phyloP scores from a whole-genome alignment of 92 coral and sea anemone genomes.

The Hydrozoanthus gracilis region DNA sequence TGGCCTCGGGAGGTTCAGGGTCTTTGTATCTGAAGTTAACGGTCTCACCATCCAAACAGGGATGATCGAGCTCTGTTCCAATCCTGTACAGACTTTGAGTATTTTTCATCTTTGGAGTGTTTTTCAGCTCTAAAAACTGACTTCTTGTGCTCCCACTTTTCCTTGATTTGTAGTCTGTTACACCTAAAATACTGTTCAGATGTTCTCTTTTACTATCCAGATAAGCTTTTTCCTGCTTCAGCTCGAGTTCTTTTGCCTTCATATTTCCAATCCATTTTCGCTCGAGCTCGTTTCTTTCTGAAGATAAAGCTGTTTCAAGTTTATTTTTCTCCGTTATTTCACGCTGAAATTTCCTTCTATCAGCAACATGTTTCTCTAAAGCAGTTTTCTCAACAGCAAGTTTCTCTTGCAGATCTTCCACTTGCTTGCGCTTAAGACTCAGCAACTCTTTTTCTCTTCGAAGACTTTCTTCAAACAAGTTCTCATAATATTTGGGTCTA shows the following conservation, averaged over 20 bases:
- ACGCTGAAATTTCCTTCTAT: constrained; percentile 65
- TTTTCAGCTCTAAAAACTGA: not conserved
- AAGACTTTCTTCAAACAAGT: constrained; percentile 77
- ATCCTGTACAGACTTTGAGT: constrained; percentile 3
- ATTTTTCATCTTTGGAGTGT: not conserved
- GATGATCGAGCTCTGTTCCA: not conserved
- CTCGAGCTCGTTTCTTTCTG: constrained; percentile 80
- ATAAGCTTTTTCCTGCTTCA: constrained; percentile 62
- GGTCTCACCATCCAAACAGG: not conserved
- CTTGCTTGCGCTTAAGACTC: constrained; percentile 76
- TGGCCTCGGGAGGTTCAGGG: not conserved
- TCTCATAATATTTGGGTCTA: constrained; percentile 75
- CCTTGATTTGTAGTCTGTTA: not conserved
- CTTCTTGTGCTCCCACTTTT: not conserved
- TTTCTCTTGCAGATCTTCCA: constrained; percentile 73
- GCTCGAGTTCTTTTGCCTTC: constrained; percentile 71
- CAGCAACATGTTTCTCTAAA: constrained; percentile 78
- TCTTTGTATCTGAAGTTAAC: constrained; percentile 1
- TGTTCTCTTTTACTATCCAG: constrained; percentile 66
- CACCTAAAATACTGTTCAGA: constrained; percentile 40
- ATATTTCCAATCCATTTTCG: constrained; percentile 76
- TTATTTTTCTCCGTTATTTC: constrained; percentile 76
- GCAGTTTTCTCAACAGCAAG: constrained; percentile 72
- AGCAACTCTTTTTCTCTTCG: constrained; percentile 83
- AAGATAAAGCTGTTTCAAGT: constrained; percentile 72